Conservation (phyloP, 2,113 vertebrate species). For the Eurypyga helias region DNA sequence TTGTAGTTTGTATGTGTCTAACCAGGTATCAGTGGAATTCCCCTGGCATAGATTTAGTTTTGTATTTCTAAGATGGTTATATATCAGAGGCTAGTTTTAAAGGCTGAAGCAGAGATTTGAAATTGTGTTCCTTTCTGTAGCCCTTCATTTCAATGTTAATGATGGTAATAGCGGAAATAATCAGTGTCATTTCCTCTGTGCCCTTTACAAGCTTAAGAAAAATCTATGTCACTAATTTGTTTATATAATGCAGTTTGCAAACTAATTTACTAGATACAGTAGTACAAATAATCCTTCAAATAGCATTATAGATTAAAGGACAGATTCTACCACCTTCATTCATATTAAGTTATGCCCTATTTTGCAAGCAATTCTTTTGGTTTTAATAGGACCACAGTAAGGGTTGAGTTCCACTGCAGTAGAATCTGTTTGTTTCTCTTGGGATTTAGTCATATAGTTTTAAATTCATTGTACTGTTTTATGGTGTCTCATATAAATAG, state of each 20-base stretch:
- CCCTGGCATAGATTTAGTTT: not conserved
- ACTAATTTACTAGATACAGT: not conserved
- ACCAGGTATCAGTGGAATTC: not conserved
- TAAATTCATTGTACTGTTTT: not conserved
- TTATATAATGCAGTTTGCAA: constrained; percentile 2
- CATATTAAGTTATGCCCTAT: not conserved
- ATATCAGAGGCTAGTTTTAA: not conserved
- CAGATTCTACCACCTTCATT: not conserved
- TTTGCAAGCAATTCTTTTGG: not conserved
- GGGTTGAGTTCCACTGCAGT: not conserved
- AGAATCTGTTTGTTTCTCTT: not conserved
- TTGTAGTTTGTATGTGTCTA: not conserved
- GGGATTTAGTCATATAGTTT: not conserved
- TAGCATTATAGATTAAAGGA: not conserved
- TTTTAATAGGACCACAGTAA: not conserved
- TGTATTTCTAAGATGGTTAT: not conserved
- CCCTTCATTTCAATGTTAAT: not conserved
- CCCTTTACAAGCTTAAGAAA: not conserved
- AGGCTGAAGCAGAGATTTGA: not conserved
- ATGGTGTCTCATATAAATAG: not conserved
- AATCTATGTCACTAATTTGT: constrained; percentile 34
- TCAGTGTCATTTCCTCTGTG: constrained; percentile 4
- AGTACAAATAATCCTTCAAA: not conserved
- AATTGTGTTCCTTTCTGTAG: not conserved
- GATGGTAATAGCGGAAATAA: constrained; percentile 16